Conservation (phyloP, 2,797 vertebrate species). For the Benthosema pterotum region DNA sequence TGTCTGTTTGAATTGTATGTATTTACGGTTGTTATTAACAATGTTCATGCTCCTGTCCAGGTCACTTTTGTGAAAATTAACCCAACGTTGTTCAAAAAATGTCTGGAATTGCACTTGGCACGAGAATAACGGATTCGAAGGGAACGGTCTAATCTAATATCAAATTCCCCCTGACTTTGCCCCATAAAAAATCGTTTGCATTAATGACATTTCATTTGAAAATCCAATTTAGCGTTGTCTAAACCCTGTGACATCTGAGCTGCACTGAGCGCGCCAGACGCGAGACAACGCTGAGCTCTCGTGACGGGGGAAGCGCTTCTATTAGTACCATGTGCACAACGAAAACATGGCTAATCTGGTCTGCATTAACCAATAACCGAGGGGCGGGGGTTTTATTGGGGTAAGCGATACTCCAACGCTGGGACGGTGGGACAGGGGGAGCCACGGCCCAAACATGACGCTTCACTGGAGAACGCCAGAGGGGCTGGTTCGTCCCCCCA, state of each 20-base stretch:
- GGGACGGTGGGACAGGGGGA: slow-evolving; percentile 66
- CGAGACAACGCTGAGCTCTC: slow-evolving; percentile 67
- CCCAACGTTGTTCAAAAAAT: slow-evolving; percentile 20
- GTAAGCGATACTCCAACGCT: slow-evolving; percentile 73
- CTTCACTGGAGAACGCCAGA: slow-evolving; percentile 62
- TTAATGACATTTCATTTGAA: slow-evolving; percentile 61
- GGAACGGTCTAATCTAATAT: slow-evolving; percentile 17
- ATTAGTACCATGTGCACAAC: slow-evolving; percentile 82
- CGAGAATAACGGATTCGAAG: slow-evolving; percentile 17
- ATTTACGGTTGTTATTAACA: too few relatives aligned
- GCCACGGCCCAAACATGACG: slow-evolving; percentile 63
- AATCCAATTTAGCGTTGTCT: slow-evolving; percentile 73
- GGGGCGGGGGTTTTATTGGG: slow-evolving; percentile 62
- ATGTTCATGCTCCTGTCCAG: too few relatives aligned
- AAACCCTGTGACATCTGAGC: slow-evolving; percentile 75
- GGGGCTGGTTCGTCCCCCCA: slow-evolving; percentile 60
- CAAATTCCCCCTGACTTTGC: slow-evolving; percentile 38
- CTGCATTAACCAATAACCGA: slow-evolving; percentile 81
- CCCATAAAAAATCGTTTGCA: slow-evolving; percentile 56
- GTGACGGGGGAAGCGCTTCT: slow-evolving; percentile 70
- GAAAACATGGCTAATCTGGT: slow-evolving; percentile 82
- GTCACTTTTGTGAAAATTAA: too few relatives aligned
- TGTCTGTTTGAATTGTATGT: too few relatives aligned
- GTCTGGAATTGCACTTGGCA: slow-evolving; percentile 22
- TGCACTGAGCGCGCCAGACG: slow-evolving; percentile 44